Percentiles rank a stretch among this genome's conserved stretches.
phyloP scores from a whole-genome alignment of 2,888 invertebrate species.

The Drosophila flavopinicola region DNA sequence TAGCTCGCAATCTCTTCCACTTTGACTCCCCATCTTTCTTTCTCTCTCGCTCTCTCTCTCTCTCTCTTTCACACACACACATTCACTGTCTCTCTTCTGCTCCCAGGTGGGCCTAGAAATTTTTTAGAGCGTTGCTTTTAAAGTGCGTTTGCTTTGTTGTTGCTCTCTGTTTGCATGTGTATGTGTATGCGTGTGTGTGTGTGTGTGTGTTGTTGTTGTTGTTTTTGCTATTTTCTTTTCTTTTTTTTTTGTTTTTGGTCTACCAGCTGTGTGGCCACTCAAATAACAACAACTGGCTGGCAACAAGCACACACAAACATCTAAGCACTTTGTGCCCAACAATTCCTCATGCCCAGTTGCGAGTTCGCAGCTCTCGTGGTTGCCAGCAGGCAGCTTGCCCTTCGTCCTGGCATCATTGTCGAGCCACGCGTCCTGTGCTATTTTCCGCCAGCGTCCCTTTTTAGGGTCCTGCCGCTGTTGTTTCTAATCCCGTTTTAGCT shows the following conservation, averaged over 20 bases:
- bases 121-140: slow-evolving; percentile 21
- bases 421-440: slow-evolving; percentile 32
- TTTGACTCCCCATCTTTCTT: neutral
- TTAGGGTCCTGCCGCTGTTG: slow-evolving; percentile 48
- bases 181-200: neutral
- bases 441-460: slow-evolving; percentile 27
- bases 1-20: neutral
- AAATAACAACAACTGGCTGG: slow-evolving; percentile 52
- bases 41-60: neutral
- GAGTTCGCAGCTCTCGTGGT: no score
- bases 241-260: slow-evolving; percentile 15
- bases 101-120: slow-evolving; percentile 9
- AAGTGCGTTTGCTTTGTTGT: slow-evolving; percentile 30
- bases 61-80: neutral
- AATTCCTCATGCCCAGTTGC: slow-evolving; percentile 21
- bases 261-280: slow-evolving; percentile 73
- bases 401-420: no score
- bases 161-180: slow-evolving; percentile 6
- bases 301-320: slow-evolving; percentile 29
- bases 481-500: slow-evolving; percentile 77
- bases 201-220: neutral
- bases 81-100: no score
- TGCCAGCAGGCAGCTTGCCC: slow-evolving; percentile 3
- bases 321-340: slow-evolving; percentile 40
- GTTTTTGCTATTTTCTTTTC: slow-evolving; percentile 4